Evolutionary conservation across 2,888 invertebrate species (phyloP), one percentile per base, ranked within the genome.

Genomic region (Andrena chrysosceles): DNA sequence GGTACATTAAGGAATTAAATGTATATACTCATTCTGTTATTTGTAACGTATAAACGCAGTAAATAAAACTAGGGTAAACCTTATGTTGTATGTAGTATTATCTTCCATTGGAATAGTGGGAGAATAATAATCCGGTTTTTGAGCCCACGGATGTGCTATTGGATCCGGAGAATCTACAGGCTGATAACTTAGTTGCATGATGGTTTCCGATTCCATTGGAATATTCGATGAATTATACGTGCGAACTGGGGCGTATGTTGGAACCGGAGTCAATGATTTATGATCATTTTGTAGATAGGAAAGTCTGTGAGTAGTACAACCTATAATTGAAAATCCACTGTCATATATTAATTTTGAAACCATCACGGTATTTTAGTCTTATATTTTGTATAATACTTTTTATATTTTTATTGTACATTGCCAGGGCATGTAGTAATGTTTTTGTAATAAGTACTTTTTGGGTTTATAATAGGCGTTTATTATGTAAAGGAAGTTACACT

Each of bases 221-320:
- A 95, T 94, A 81, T 94, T 90, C 1, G 95, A 94, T 83, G 94
- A 95, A 85, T 94, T 94, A 84, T 95, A 95, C 79, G 92, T 94
- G 67, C 94, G 93, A 52, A 90, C 71, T 0, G 96, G 95, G 0
- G 95, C 95, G 87, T 93, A 96, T 0, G 95, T 95, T 42, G 93
- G 91, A 0, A 92, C 94, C n/a, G 92, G 92, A 0, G 93, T 83
- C 48, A 93, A 87, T 20, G 93, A 94, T 0, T 95, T 95, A 0
- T 95, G 95, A 86, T 96, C 94, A 81, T 95, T 92, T 3, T 91
- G 88, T 70, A 92, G 91, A 87, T 95, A 96, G 7, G 96, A 96
- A 89, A 96, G 93, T 63, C 95, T 95, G 87, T 96, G 96, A 33
- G 96, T 95, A 0, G 96, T 96, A 74, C 95, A 95, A 89, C 94